Conservation (phyloP, 2,888 invertebrate genomes). For the Stratiomys singularior region DNA sequence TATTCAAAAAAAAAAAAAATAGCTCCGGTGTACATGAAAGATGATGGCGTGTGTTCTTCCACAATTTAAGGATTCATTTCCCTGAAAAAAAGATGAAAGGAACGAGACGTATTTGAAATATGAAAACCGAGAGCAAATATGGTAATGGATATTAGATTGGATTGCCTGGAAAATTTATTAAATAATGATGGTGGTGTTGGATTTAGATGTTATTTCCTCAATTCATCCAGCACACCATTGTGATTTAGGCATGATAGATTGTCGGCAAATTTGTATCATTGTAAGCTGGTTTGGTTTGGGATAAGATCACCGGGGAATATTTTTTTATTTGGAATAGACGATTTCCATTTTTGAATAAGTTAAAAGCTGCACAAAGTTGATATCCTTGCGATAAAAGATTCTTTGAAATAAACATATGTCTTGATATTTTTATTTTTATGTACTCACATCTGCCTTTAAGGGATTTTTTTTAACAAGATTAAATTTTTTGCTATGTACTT, state of each 20-base stretch:
- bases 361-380: too few species aligned
- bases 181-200: not conserved
- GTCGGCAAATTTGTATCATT: not conserved
- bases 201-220: constrained; percentile 10
- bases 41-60: constrained; percentile 10
- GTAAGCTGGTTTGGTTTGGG: too few species aligned
- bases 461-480: too few species aligned
- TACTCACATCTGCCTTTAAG: too few species aligned
- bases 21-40: constrained; percentile 17
- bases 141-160: constrained; percentile 36
- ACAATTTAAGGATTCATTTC: not conserved
- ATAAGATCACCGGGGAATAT: too few species aligned
- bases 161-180: constrained; percentile 2
- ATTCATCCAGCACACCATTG: not conserved
- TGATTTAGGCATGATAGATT: constrained; percentile 17
- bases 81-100: not conserved
- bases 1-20: not conserved
- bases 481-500: too few species aligned
- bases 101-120: not conserved
- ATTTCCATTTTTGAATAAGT: too few species aligned
- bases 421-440: too few species aligned
- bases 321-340: too few species aligned
- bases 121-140: not conserved
- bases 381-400: too few species aligned
- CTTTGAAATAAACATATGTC: too few species aligned